Conservation (phyloP, 1,140 invertebrate species). For the Schlechtendalia chinensis region DNA sequence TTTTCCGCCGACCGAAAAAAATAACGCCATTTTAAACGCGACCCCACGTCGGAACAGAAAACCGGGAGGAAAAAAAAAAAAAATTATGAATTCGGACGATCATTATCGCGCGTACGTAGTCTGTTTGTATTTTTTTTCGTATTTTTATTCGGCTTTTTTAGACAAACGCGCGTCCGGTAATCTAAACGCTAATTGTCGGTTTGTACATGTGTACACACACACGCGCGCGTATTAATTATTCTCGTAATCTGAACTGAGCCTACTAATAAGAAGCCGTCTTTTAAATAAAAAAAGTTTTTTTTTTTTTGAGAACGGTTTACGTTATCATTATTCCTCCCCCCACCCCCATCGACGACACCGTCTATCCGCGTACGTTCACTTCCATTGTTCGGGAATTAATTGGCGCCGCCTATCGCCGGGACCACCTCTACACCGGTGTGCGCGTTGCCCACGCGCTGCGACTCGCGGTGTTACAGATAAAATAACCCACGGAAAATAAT, state of each 20-base stretch:
- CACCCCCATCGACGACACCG: no score
- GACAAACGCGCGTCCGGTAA: slow-evolving; percentile 42
- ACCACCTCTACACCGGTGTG: slow-evolving; percentile 21
- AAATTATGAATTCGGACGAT: not conserved
- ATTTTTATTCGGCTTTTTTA: slow-evolving; percentile 20
- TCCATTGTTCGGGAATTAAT: slow-evolving; percentile 38
- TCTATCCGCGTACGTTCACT: not conserved
- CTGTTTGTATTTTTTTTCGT: no score
- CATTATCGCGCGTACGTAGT: not conserved
- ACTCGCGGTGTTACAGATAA: no score
- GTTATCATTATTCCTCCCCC: slow-evolving; percentile 14
- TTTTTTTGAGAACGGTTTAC: not conserved
- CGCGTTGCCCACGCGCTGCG: no score
- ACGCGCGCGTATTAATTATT: no score
- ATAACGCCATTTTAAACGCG: not conserved
- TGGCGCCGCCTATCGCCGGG: slow-evolving; percentile 30
- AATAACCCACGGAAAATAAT: no score
- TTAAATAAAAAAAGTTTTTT: not conserved
- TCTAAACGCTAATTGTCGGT: slow-evolving; percentile 37
- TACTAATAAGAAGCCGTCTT: slow-evolving; percentile 28
- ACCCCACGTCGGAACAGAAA: slow-evolving; percentile 4
- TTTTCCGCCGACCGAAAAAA: no score
- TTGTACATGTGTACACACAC: not conserved
- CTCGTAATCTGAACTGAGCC: slow-evolving; percentile 12
- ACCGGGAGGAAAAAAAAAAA: no score